These are phyloP conservation scores for Lota lota DNA, from an alignment of 2,113 vertebrate genomes.

Conservation along the genomic window DNA sequence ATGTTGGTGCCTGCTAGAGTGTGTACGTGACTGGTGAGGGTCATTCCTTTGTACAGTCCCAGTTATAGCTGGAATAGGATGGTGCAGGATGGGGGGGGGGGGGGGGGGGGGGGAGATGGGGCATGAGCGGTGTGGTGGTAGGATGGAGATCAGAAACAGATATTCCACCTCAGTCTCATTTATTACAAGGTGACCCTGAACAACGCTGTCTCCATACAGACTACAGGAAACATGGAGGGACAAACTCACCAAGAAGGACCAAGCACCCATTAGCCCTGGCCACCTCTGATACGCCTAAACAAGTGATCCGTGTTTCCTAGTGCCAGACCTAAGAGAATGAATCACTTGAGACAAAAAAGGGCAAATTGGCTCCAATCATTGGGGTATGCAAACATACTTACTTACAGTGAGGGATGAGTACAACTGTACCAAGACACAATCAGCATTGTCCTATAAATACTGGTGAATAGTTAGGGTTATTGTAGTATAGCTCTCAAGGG, in stretches of 20 bases:
- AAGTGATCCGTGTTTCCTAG: too few relatives aligned
- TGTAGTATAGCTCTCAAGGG: too few relatives aligned
- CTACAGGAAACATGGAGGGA: constrained; percentile 27
- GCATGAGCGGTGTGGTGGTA: background rate
- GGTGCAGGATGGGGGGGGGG: constrained; percentile 7
- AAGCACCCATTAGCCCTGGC: too few relatives aligned
- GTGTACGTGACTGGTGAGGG: constrained; percentile 37
- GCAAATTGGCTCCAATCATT: too few relatives aligned
- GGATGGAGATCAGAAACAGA: constrained; percentile 31
- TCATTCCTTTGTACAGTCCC: constrained; percentile 35
- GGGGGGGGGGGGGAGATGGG: constrained; percentile 16
- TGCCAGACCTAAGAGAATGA: too few relatives aligned
- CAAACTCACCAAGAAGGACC: constrained; percentile 13
- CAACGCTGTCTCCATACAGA: constrained; percentile 22
- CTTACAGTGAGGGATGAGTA: too few relatives aligned
- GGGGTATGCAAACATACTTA: too few relatives aligned
- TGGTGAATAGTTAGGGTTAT: too few relatives aligned
- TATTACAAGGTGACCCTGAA: constrained; percentile 55
- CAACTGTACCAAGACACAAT: too few relatives aligned
- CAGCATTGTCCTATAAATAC: too few relatives aligned
- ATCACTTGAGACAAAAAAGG: too few relatives aligned
- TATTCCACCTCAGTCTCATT: constrained; percentile 42
- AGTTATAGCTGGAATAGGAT: constrained; percentile 21
- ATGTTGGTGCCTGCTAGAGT: constrained; percentile 1
- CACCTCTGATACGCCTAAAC: too few relatives aligned